phyloP scores from a whole-genome alignment of 2,888 invertebrate species.

The Xanthorhoe designata region DNA sequence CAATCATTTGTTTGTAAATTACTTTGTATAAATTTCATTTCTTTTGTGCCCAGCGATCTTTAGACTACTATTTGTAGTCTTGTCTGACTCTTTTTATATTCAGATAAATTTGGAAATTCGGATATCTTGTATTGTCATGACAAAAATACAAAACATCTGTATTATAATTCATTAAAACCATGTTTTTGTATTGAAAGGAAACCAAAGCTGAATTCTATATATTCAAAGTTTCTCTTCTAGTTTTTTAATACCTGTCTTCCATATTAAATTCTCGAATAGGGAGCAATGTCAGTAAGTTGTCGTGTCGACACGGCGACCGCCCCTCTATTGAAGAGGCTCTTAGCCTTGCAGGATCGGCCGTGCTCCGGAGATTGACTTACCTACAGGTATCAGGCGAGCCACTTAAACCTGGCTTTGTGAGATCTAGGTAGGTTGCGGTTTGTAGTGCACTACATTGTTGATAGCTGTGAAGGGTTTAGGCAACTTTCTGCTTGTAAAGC shows the following conservation, averaged over 20 bases:
- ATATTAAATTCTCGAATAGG: conserved; percentile 14
- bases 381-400: conserved; percentile 43
- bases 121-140: no score
- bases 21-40: conserved; percentile 1
- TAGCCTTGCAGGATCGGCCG: conserved; percentile 53
- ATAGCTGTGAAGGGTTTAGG: conserved; percentile 19
- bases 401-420: conserved; percentile 32
- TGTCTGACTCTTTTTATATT: no score
- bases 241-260: background rate
- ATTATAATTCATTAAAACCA: no score
- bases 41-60: no score
- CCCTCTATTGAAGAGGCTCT: conserved; percentile 41
- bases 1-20: conserved; percentile 18
- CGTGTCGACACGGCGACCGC: conserved; percentile 54
- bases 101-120: no score
- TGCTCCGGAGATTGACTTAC: conserved; percentile 72
- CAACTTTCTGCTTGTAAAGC: conserved; percentile 15
- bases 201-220: background rate
- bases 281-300: conserved; percentile 51
- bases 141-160: no score
- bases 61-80: no score
- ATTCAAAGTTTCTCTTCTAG: background rate
- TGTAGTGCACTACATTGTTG: conserved; percentile 25
- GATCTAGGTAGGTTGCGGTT: conserved; percentile 8
- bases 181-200: no score